Evolutionary conservation across 2,888 invertebrate genomes (phyloP), one percentile per base, ranked within the genome.

Genomic region (Drosophila greeni): DNA sequence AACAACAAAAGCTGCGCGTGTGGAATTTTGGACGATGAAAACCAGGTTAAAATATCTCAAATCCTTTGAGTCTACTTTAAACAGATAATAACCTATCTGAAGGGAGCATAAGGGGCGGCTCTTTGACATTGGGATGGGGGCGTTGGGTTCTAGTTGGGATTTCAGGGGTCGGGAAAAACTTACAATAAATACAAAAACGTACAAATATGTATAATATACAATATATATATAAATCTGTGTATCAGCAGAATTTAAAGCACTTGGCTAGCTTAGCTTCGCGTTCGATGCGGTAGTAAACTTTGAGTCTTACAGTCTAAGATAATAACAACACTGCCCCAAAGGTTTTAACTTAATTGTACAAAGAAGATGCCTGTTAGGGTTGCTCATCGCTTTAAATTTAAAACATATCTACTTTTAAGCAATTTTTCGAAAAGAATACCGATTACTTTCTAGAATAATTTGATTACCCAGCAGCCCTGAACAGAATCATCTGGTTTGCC

Each of bases 141-240:
- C 37, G n/a, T 26, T 20, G 24, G 23, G 31, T n/a, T 18, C 24
- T 20, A 11, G 14, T 12, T 33, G 0, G 24, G 52, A 9, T 14
- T 9, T 20, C 8, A 7, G 2, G 43, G 20, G 14, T 26, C 26
- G 31, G 29, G 49, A 54, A 40, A 39, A 81, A 81, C 84, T 81
- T 83, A 78, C 84, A 72, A 82, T 82, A 82, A 73, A 70, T 79
- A 79, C 72, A 84, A 84, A 82, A 82, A 68, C 51, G 82, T 84
- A 79, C 82, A 79, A 84, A 59, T 69, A 73, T 76, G 66, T 82
- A 73, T 70, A 84, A 72, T 84, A 83, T 78, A 81, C 78, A 78
- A 64, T 84, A 45, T 45, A 45, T 45, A 68, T 79, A 81, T 81
- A 81, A 75, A 77, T 73, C 66, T 75, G 76, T 76, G 74, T 74